Percentiles rank a stretch among this genome's conserved stretches.
These are phyloP conservation scores for Arvicola amphibius DNA, from an alignment of 2,797 vertebrate species.

Conservation along the genomic window DNA sequence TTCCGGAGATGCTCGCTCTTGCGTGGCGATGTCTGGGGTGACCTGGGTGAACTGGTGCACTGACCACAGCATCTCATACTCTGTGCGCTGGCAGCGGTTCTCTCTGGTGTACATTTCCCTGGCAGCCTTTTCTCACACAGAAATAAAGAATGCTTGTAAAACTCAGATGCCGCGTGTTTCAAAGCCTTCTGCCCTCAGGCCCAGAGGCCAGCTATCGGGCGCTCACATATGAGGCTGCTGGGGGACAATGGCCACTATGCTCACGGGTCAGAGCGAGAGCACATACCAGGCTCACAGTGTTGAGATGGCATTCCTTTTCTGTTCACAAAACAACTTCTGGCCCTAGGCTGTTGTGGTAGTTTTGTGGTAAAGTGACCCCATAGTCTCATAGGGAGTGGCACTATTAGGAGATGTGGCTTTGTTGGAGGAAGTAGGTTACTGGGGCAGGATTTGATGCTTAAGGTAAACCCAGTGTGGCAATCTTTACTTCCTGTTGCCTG, in stretches of 20 bases:
- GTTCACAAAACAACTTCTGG: not conserved
- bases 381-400: not conserved
- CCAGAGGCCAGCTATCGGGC: not conserved
- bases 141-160: not conserved
- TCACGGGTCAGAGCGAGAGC: not conserved
- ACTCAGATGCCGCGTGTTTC: not conserved
- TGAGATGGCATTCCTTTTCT: not conserved
- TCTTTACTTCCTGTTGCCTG: not conserved
- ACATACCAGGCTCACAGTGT: not conserved
- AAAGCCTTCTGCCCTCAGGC: not conserved
- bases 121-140: not conserved
- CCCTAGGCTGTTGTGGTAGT: not conserved
- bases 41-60: not conserved
- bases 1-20: not conserved
- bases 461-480: not conserved
- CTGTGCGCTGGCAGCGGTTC: not conserved
- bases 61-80: not conserved
- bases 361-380: not conserved
- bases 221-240: not conserved
- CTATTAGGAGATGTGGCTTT: not conserved
- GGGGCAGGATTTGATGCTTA: not conserved
- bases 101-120: not conserved
- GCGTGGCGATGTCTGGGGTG: not conserved
- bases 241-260: not conserved
- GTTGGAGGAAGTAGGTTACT: not conserved